phyloP scores from a whole-genome alignment of 2,888 invertebrate genomes.

The Parasteatoda lunata region DNA sequence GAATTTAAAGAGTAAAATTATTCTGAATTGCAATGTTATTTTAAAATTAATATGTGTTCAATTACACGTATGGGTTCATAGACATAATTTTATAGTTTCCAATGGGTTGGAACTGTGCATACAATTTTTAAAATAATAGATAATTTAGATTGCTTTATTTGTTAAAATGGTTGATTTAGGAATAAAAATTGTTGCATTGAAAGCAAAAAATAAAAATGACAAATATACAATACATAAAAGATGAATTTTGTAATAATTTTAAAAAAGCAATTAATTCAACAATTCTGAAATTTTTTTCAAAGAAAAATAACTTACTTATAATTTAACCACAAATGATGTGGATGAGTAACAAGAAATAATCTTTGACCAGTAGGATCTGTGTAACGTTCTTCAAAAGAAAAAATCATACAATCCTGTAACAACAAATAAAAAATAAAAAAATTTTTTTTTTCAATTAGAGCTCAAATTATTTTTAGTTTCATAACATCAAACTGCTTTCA shows the following conservation, averaged over 20 bases:
- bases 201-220: no score
- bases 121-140: background rate
- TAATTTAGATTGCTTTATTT: background rate
- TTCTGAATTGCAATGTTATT: no score
- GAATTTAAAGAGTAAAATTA: no score
- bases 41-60: no score
- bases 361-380: slow-evolving; percentile 44
- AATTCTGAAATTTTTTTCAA: background rate
- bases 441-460: background rate
- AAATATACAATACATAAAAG: background rate
- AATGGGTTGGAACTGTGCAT: background rate
- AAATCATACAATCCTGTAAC: slow-evolving; percentile 53
- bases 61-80: no score
- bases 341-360: slow-evolving; percentile 59
- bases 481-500: background rate
- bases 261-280: background rate
- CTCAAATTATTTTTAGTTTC: background rate
- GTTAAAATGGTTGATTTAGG: background rate
- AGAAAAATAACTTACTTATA: slow-evolving; percentile 42
- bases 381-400: slow-evolving; percentile 51
- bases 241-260: background rate
- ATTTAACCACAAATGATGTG: slow-evolving; percentile 52
- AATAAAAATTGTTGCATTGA: no score
- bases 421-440: background rate
- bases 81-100: no score